Evolutionary conservation across 2,113 vertebrate species (phyloP), one percentile per base, ranked within the genome.

Genomic region (Oncorhynchus kisutch): DNA sequence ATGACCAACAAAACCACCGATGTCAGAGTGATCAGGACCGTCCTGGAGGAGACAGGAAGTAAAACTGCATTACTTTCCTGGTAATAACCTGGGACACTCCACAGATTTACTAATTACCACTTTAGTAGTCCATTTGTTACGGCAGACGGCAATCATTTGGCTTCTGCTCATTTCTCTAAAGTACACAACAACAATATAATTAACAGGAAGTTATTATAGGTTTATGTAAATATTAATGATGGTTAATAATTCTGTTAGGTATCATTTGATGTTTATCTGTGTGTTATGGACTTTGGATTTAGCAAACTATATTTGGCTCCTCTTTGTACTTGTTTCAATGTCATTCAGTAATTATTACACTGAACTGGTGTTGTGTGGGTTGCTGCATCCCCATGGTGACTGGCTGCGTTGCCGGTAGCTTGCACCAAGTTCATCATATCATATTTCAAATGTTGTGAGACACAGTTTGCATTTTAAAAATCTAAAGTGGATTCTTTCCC

Each of bases 1-100:
- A 99, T 98, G 92, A 98, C 92, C 83, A 99, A 90, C 57, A 99
- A 95, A 87, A 99, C 97, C 81, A 97, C 93, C 2, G 97, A 97
- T 31, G 97, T 99, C 89, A 99, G 92, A 72, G 93, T 96, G 84
- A 99, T 92, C 66, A 98, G 94, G 87, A 99, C 97, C 0, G 96
- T 91, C 97, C 98, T 99, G 89, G 45, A 54, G 64, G 0, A 31
- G 31, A 68, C 45, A 51, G 25, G 72, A 54, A 34, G 31, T 20
- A 3, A 1, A n/a, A 34, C 65, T 2, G 13, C 13, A 65, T 65
- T 5, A 27, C 7, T 67, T 16, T 29, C 24, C 27, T 31, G 65
- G 18, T 66, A 66, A 16, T 13, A 67, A 67, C 25, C 16, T 29
- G 16, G 16, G 7, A 8, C 29, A 8, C 29, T 27, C 16, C 31